Conservation (phyloP, 2,888 invertebrate species). For the Rhamnusium bicolor region DNA sequence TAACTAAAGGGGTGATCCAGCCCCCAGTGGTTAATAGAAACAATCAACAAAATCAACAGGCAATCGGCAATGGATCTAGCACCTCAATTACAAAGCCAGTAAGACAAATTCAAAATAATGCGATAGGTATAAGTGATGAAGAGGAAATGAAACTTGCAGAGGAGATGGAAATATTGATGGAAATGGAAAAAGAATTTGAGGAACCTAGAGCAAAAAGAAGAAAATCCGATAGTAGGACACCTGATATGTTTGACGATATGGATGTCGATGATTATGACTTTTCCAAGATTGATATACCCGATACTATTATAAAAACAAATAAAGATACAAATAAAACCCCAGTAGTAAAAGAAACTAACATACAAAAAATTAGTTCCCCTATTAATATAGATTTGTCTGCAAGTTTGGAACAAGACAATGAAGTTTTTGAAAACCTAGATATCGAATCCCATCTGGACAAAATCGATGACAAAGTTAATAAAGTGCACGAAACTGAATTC, state of each 20-base stretch:
- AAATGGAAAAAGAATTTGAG: slow-evolving; percentile 55
- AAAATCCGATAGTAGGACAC: slow-evolving; percentile 44
- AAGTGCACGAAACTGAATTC: background rate
- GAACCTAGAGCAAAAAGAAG: slow-evolving; percentile 8
- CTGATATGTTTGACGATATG: slow-evolving; percentile 57
- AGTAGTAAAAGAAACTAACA: slow-evolving; percentile 9
- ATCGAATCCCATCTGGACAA: slow-evolving; percentile 59
- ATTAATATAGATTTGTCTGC: slow-evolving; percentile 14
- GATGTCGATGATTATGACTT: slow-evolving; percentile 56
- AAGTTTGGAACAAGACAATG: slow-evolving; percentile 52
- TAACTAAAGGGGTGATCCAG: background rate
- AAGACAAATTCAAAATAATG: background rate
- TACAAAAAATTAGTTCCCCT: background rate
- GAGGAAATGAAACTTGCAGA: slow-evolving; percentile 53
- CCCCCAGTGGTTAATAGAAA: background rate
- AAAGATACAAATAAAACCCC: background rate
- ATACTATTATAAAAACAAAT: background rate
- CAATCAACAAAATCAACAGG: background rate
- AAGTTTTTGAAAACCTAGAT: slow-evolving; percentile 63
- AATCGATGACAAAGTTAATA: background rate
- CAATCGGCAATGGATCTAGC: background rate
- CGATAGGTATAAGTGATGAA: slow-evolving; percentile 33
- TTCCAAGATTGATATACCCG: slow-evolving; percentile 45
- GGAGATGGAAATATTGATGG: slow-evolving; percentile 59
- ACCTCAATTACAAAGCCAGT: background rate